phyloP scores from a whole-genome alignment of 2,888 invertebrate genomes.

The Molanna angustata region DNA sequence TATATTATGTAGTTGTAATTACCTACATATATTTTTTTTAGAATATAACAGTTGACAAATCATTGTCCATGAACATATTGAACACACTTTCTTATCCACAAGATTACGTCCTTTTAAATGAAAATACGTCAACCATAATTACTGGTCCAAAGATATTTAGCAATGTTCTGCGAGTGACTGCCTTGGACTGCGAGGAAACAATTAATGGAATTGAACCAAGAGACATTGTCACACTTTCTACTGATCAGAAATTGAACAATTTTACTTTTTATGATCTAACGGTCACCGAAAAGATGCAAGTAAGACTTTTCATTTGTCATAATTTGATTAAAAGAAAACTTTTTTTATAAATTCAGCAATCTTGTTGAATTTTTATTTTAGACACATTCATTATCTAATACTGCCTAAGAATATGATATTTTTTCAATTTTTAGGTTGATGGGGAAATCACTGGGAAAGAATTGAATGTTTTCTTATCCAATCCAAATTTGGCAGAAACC shows the following conservation, averaged over 20 bases:
- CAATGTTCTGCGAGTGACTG: conserved; percentile 40
- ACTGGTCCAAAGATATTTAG: conserved; percentile 49
- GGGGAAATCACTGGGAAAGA: conserved; percentile 48
- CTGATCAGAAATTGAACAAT: conserved; percentile 44
- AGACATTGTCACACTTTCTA: conserved; percentile 48
- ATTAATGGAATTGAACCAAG: conserved; percentile 49
- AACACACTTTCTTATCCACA: conserved; percentile 53
- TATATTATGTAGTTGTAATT: neutral
- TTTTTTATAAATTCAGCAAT: neutral
- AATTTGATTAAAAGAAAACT: too few species aligned
- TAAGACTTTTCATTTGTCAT: conserved; percentile 35
- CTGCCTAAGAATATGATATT: neutral
- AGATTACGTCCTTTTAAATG: conserved; percentile 47
- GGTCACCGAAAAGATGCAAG: conserved; percentile 49
- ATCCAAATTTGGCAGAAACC: conserved; percentile 48
- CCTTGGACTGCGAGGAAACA: conserved; percentile 41
- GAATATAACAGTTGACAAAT: conserved; percentile 42
- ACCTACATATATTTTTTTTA: conserved; percentile 36
- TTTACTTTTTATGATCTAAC: conserved; percentile 54
- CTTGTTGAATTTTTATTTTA: neutral
- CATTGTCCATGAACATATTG: conserved; percentile 40
- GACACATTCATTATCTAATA: neutral
- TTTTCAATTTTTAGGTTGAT: conserved; percentile 43
- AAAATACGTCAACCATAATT: conserved; percentile 40
- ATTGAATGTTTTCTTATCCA: conserved; percentile 43